Evolutionary conservation across 2,888 invertebrate genomes (phyloP).

Genomic region (Cheilosia variabilis): DNA sequence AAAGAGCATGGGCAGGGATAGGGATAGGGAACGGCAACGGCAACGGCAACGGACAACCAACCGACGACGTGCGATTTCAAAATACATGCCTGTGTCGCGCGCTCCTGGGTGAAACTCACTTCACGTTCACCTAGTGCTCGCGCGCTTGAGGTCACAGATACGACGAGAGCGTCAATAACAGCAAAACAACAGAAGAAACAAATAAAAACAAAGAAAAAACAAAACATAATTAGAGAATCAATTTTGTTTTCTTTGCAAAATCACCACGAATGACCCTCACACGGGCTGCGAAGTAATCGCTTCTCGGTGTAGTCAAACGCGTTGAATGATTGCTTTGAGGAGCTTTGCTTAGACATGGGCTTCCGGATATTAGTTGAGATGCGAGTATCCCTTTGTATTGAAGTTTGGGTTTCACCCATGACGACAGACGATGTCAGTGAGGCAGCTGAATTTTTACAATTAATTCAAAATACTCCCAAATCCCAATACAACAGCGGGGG

Average conservation of each 20-base stretch:
- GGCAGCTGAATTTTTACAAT: neutral
- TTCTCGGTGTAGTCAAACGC: neutral
- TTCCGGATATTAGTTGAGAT: neutral
- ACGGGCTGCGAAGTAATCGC: slow-evolving; percentile 30
- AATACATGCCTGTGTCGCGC: slow-evolving; percentile 47
- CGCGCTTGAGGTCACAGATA: slow-evolving; percentile 29
- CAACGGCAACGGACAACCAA: neutral
- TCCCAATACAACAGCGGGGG: too few relatives aligned
- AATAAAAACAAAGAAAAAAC: slow-evolving; percentile 16
- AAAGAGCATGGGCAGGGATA: neutral
- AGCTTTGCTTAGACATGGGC: neutral
- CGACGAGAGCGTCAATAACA: neutral
- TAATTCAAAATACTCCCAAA: too few relatives aligned
- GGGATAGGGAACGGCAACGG: neutral
- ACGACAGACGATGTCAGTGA: neutral
- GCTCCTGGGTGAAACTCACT: slow-evolving; percentile 44
- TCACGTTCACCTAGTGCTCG: slow-evolving; percentile 45
- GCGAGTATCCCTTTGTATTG: neutral
- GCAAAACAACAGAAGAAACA: neutral
- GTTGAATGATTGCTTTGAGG: neutral
- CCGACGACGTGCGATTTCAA: slow-evolving; percentile 46
- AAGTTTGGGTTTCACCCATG: neutral
- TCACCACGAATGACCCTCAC: slow-evolving; percentile 45
- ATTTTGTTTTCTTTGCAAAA: slow-evolving; percentile 35
- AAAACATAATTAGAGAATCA: slow-evolving; percentile 50